These are phyloP conservation scores for Mixornis gularis DNA, from an alignment of 2,113 vertebrate genomes.

Conservation along the genomic window DNA sequence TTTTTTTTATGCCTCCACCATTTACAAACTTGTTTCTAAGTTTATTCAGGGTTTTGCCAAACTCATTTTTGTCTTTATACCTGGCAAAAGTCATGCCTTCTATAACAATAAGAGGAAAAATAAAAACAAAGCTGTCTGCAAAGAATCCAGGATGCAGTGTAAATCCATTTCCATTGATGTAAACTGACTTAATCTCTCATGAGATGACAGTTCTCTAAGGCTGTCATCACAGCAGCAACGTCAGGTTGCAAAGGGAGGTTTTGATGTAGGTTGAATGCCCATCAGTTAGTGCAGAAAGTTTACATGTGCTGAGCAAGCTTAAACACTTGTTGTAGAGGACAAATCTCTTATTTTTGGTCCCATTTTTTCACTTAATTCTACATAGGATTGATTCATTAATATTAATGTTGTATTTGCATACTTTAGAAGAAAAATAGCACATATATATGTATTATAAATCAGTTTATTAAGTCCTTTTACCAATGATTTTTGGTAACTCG, in stretches of 20 bases:
- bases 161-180: not conserved
- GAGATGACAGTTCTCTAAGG: not conserved
- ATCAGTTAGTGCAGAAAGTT: not conserved
- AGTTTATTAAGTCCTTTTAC: not conserved
- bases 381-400: not conserved
- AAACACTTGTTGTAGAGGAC: not conserved
- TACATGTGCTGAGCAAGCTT: not conserved
- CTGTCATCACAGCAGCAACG: not conserved
- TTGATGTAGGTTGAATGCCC: not conserved
- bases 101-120: not conserved
- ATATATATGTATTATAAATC: not conserved
- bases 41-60: not conserved
- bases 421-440: not conserved
- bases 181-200: not conserved
- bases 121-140: not conserved
- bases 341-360: not conserved
- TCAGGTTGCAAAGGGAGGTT: conserved; percentile 1
- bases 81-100: not conserved
- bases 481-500: not conserved
- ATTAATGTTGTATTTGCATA: not conserved
- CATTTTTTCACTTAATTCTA: not conserved
- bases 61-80: not conserved
- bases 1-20: not conserved
- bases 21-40: not conserved
- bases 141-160: not conserved